Conservation (phyloP, 2,113 vertebrate genomes). For the Marcusenius ussheri region DNA sequence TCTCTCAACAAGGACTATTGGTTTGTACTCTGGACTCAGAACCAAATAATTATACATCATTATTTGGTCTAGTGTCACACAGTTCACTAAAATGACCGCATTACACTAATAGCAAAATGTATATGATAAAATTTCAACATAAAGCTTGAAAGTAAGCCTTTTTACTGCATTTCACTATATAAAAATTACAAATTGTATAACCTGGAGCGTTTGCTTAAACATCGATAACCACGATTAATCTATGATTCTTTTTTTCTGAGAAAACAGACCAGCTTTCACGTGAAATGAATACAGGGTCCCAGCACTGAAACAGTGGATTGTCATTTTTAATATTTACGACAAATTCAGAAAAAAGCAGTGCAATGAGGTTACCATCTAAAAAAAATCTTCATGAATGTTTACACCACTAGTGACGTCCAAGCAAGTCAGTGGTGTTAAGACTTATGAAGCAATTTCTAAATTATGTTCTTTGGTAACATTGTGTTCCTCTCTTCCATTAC, state of each 20-base stretch:
- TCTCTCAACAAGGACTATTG: not conserved
- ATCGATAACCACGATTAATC: not conserved
- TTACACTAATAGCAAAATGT: not conserved
- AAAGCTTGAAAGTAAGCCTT: not conserved
- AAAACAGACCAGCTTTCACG: not conserved
- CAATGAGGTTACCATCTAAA: not conserved
- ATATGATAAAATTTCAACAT: not conserved
- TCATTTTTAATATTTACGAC: not conserved
- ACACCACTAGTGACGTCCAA: not conserved
- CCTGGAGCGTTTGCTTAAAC: too few relatives aligned
- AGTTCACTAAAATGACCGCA: not conserved
- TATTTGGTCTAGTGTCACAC: not conserved
- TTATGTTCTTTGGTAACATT: not conserved
- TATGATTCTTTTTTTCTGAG: not conserved
- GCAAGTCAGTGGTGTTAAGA: conserved; percentile 14
- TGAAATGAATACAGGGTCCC: not conserved
- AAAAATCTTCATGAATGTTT: not conserved
- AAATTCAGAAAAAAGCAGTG: not conserved
- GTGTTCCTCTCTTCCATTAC: not conserved
- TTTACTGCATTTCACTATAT: not conserved
- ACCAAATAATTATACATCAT: not conserved
- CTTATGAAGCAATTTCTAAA: conserved; percentile 13
- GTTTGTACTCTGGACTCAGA: not conserved
- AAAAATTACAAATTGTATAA: not conserved
- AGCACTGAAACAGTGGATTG: not conserved